Conservation (phyloP, 1,140 invertebrate genomes). For the Colletes gigas region DNA sequence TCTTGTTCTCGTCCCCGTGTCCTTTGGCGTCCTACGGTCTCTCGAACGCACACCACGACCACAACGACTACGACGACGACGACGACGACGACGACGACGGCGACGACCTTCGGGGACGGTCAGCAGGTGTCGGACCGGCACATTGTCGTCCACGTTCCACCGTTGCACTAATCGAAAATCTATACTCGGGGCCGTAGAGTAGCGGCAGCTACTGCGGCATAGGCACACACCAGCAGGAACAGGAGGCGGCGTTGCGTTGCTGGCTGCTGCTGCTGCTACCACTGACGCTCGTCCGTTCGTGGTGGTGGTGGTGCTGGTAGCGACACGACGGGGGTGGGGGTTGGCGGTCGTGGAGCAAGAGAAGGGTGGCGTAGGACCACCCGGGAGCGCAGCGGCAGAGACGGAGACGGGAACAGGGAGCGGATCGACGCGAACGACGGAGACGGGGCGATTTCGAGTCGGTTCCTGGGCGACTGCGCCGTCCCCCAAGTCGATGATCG, state of each 20-base stretch:
- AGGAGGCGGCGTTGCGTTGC: conserved; percentile 33
- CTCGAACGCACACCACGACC: too few relatives aligned
- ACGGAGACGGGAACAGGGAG: background rate
- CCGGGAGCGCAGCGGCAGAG: background rate
- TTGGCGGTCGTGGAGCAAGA: background rate
- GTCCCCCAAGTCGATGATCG: conserved; percentile 66
- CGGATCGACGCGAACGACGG: conserved; percentile 5
- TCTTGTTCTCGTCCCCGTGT: background rate
- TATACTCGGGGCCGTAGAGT: conserved; percentile 51
- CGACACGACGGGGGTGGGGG: background rate
- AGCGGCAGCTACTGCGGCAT: conserved; percentile 63
- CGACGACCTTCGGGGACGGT: conserved; percentile 43
- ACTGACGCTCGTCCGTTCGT: conserved; percentile 3
- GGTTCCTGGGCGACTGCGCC: conserved; percentile 60
- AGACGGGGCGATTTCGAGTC: conserved; percentile 48
- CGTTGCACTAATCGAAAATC: conserved; percentile 66
- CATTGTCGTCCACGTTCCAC: conserved; percentile 54
- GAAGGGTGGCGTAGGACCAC: conserved; percentile 1
- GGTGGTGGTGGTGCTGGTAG: conserved; percentile 12
- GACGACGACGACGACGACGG: background rate
- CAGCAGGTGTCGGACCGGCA: conserved; percentile 44
- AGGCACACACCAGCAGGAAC: conserved; percentile 44
- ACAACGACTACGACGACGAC: background rate
- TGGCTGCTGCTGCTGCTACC: conserved; percentile 17
- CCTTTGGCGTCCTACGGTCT: background rate